Percentiles rank a stretch among this genome's conserved stretches.
Conservation (phyloP, 2,888 invertebrate genomes). For the Aleiodes alternator region DNA sequence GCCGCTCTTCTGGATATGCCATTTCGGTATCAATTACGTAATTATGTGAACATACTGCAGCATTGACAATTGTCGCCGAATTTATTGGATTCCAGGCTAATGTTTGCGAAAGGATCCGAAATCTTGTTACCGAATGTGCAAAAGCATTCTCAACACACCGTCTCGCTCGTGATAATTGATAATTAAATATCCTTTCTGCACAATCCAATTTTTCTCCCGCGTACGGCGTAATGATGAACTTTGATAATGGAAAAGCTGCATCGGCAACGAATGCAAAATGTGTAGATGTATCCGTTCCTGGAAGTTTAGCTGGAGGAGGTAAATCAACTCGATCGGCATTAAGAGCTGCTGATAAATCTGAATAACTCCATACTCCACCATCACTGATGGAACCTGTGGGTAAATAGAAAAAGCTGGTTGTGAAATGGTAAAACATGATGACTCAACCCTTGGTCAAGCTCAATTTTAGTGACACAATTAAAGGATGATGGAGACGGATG, state of each 20-base stretch:
- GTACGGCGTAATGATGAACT: constrained; percentile 60
- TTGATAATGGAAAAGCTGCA: constrained; percentile 58
- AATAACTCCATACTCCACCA: constrained; percentile 13
- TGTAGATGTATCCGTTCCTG: constrained; percentile 47
- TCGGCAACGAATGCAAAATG: constrained; percentile 53
- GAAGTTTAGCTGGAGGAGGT: constrained; percentile 38
- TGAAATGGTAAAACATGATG: too few relatives aligned
- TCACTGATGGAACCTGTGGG: constrained; percentile 21
- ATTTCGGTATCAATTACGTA: not conserved
- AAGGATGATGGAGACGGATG: too few relatives aligned
- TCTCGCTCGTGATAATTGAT: constrained; percentile 54
- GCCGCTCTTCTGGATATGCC: not conserved
- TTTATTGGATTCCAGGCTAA: not conserved
- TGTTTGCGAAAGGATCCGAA: not conserved
- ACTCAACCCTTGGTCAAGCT: not conserved
- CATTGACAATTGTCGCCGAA: not conserved
- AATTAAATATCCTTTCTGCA: constrained; percentile 56
- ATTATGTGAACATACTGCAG: not conserved
- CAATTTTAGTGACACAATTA: too few relatives aligned
- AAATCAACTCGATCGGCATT: not conserved
- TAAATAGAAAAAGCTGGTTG: too few relatives aligned
- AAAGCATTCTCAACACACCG: constrained; percentile 41
- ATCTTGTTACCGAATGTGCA: not conserved
- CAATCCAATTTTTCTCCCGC: constrained; percentile 54
- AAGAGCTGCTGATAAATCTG: not conserved